Base-by-base conservation (phyloP, 2,888 invertebrate genomes). In the Brachynemurus nebulosus region DNA sequence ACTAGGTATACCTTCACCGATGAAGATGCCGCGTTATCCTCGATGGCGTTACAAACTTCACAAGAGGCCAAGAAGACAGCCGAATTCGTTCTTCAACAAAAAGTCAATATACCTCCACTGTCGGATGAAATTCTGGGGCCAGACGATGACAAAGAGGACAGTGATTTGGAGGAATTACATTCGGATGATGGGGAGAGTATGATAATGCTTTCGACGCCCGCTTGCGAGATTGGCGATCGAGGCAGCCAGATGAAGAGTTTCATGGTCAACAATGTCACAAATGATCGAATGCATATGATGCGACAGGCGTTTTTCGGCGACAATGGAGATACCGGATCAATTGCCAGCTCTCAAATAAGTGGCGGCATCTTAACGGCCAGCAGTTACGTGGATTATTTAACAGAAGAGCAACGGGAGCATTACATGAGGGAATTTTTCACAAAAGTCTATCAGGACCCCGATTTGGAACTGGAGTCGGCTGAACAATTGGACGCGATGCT, bases 1-100 rank as follows among this genome's bases (percentile, higher is more conserved):
- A 92, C 93, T 12, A 93, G 92, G 58, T 96, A 95, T 61, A 90
- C 89, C 0, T 59, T 58, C 8, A 3, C 11, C 8, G 20, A 18
- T 3, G 42, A 37, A n/a, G 37, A 37, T 7, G 37, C 18, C 12
- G 37, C n/a, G n/a, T n/a, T n/a, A n/a, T n/a, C n/a, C n/a, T n/a
- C n/a, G n/a, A n/a, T n/a, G n/a, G n/a, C n/a, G n/a, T n/a, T n/a
- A n/a, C n/a, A n/a, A n/a, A n/a, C n/a, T n/a, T n/a, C n/a, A n/a
- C n/a, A n/a, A n/a, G n/a, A n/a, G n/a, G n/a, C n/a, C n/a, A n/a
- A n/a, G n/a, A n/a, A n/a, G n/a, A n/a, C n/a, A n/a, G n/a, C n/a
- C n/a, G n/a, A n/a, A n/a, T n/a, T n/a, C n/a, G n/a, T n/a, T n/a
- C n/a, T n/a, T n/a, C n/a, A n/a, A n/a, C n/a, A n/a, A n/a, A n/a